These are phyloP conservation scores for Montipora capricornis DNA, from an alignment of 64 coral and sea anemone genomes.

Conservation along the genomic window DNA sequence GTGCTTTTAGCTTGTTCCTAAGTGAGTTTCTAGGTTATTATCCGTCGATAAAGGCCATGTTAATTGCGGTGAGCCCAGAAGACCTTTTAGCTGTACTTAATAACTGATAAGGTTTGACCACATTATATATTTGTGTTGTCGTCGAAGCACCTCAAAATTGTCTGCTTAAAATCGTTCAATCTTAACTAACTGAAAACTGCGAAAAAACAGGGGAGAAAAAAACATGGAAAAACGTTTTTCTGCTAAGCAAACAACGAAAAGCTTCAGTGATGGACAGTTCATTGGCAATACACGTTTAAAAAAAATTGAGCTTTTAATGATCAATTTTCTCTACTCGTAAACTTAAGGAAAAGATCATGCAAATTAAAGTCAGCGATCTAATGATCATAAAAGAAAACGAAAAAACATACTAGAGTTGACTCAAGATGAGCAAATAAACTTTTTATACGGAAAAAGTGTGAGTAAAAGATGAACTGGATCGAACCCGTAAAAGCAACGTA, in stretches of 20 bases:
- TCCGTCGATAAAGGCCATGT: constrained; percentile 28
- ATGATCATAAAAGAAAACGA: not conserved
- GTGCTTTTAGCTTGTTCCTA: constrained; percentile 15
- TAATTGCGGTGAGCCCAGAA: constrained; percentile 29
- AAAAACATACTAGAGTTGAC: not conserved
- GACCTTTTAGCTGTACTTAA: constrained; percentile 22
- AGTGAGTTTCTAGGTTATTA: constrained; percentile 23
- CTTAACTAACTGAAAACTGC: not conserved
- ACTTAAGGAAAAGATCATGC: not conserved
- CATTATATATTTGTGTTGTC: not conserved
- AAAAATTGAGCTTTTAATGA: constrained; percentile 43
- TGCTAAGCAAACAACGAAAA: constrained; percentile 35
- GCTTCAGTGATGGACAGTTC: constrained; percentile 4
- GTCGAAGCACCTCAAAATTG: not conserved
- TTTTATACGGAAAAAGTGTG: not conserved
- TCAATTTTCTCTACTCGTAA: constrained; percentile 42
- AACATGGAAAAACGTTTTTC: not conserved
- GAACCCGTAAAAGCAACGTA: not conserved
- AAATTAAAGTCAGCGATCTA: not conserved
- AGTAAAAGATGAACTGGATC: not conserved
- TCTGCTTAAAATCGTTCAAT: not conserved
- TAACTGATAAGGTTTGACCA: constrained; percentile 3
- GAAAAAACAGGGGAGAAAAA: not conserved
- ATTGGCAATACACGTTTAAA: constrained; percentile 13
- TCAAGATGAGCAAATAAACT: not conserved